Conservation (phyloP, 2,888 invertebrate genomes). For the Yponomeuta sedellus region DNA sequence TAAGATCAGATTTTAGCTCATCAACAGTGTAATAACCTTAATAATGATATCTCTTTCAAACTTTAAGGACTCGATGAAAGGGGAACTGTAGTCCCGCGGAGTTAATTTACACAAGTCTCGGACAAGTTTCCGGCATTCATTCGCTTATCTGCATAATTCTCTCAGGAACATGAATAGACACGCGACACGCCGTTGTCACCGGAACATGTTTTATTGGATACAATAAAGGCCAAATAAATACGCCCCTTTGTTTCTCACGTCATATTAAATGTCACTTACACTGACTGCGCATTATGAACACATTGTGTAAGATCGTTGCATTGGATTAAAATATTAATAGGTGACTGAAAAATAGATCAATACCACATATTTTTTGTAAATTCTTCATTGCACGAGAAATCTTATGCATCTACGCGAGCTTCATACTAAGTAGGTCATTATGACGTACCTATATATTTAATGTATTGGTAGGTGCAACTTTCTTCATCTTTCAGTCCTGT, state of each 20-base stretch:
- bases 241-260: constrained; percentile 45
- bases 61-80: constrained; percentile 53
- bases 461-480: too few relatives aligned
- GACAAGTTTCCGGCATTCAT: constrained; percentile 63
- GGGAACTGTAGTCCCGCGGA: constrained; percentile 53
- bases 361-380: too few relatives aligned
- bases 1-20: neutral
- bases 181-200: constrained; percentile 56
- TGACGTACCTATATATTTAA: too few relatives aligned
- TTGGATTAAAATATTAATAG: neutral
- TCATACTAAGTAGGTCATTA: too few relatives aligned
- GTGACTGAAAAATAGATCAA: too few relatives aligned
- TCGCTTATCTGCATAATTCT: constrained; percentile 72
- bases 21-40: constrained; percentile 11
- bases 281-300: neutral
- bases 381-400: too few relatives aligned
- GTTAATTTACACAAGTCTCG: constrained; percentile 66
- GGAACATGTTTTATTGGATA: constrained; percentile 62
- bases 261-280: constrained; percentile 40
- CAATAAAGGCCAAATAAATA: constrained; percentile 67
- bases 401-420: too few relatives aligned
- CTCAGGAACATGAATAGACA: constrained; percentile 63
- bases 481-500: too few relatives aligned
- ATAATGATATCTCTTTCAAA: constrained; percentile 49
- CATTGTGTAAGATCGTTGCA: neutral